These are phyloP conservation scores for Picus viridis DNA, from an alignment of 2,797 vertebrate genomes.

Conservation along the genomic window DNA sequence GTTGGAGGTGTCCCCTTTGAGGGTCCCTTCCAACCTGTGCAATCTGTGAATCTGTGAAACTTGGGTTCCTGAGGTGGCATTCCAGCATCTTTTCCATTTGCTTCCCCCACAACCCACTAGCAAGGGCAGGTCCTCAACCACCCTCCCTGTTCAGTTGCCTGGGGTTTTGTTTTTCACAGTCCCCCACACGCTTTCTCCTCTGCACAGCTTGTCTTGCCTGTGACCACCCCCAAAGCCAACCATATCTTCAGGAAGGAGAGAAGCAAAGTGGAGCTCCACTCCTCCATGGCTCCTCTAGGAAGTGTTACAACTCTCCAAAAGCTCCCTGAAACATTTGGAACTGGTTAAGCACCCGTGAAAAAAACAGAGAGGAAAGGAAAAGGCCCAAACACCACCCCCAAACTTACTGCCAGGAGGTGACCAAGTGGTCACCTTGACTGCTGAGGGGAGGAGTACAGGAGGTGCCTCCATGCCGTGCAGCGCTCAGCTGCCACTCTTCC, in stretches of 20 bases:
- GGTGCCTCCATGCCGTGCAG: neutral
- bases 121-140: neutral
- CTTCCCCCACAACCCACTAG: neutral
- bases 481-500: neutral
- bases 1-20: no score
- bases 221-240: constrained; percentile 55
- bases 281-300: constrained; percentile 34
- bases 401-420: constrained; percentile 22
- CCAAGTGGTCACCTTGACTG: neutral
- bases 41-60: no score
- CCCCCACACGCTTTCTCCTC: neutral
- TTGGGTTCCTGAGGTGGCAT: neutral
- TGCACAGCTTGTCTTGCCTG: constrained; percentile 34
- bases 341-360: neutral
- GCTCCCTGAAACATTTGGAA: neutral
- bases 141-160: neutral
- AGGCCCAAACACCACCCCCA: neutral
- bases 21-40: no score
- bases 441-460: neutral
- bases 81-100: neutral
- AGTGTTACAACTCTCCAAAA: neutral
- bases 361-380: neutral
- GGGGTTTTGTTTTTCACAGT: neutral
- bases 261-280: neutral
- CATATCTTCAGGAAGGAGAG: neutral